Conservation (phyloP, 2,888 invertebrate species). For the Ectemnius cavifrons region DNA sequence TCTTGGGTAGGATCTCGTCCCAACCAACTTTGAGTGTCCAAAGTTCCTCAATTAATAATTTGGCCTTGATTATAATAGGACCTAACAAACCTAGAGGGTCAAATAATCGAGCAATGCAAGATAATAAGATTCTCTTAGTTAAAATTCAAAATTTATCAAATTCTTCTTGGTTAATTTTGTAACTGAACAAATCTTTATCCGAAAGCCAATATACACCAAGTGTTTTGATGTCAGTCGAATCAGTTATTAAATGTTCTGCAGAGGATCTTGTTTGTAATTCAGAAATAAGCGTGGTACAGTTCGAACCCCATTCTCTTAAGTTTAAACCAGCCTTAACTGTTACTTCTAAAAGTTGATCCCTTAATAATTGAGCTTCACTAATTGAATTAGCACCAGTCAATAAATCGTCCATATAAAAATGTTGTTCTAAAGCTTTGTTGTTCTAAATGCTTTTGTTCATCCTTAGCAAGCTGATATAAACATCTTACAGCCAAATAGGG, state of each 20-base stretch:
- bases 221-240: neutral
- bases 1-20: slow-evolving; percentile 24
- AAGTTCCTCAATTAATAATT: slow-evolving; percentile 6
- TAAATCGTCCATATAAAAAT: slow-evolving; percentile 3
- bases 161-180: neutral
- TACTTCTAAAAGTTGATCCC: neutral
- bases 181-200: neutral
- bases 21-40: slow-evolving; percentile 8
- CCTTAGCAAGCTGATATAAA: neutral
- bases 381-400: neutral
- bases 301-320: neutral
- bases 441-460: neutral
- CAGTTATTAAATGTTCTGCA: neutral
- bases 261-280: neutral
- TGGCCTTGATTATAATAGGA: neutral
- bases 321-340: neutral
- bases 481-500: neutral
- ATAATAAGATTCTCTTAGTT: slow-evolving; percentile 4
- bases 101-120: neutral
- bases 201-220: neutral
- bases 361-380: neutral
- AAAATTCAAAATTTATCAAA: neutral
- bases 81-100: slow-evolving; percentile 10
- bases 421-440: neutral
- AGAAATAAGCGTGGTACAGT: neutral